These are phyloP conservation scores for Drosophila neonasuta DNA, from an alignment of 2,888 invertebrate genomes.

Conservation along the genomic window DNA sequence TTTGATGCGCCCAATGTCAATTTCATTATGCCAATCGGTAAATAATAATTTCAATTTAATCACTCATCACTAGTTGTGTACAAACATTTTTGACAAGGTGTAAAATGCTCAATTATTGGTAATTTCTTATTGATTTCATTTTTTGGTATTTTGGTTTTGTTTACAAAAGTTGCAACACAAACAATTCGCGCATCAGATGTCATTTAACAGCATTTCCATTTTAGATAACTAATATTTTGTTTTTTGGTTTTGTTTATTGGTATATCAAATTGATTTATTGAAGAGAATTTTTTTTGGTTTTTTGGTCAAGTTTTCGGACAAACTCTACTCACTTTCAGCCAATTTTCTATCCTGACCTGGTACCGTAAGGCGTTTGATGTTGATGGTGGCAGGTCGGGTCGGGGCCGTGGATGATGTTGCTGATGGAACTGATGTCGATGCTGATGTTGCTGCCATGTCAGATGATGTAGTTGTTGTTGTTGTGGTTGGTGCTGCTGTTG, in stretches of 20 bases:
- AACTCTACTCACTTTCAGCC: constrained; percentile 82
- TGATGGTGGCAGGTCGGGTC: constrained; percentile 65
- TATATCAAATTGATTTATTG: constrained; percentile 55
- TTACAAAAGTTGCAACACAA: constrained; percentile 76
- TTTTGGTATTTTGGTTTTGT: constrained; percentile 40
- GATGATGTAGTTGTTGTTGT: constrained; percentile 37
- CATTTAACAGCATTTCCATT: constrained; percentile 72
- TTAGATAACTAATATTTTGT: constrained; percentile 38
- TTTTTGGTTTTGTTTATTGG: constrained; percentile 49
- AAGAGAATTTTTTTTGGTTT: constrained; percentile 46
- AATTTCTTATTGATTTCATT: constrained; percentile 30
- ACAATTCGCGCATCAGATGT: constrained; percentile 72
- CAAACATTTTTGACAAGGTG: constrained; percentile 65
- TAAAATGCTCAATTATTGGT: constrained; percentile 61
- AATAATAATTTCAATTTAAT: constrained; percentile 57
- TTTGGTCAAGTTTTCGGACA: constrained; percentile 63
- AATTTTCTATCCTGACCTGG: constrained; percentile 82
- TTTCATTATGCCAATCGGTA: constrained; percentile 63
- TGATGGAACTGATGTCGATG: constrained; percentile 31
- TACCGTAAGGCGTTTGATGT: constrained; percentile 78
- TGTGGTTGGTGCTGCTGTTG: constrained; percentile 32
- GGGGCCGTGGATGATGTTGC: constrained; percentile 52
- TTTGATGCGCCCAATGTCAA: constrained; percentile 43
- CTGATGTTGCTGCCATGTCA: constrained; percentile 38
- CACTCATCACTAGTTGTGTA: constrained; percentile 59